A percentile compares a stretch with the other conserved stretches of the same genome.
Conservation (phyloP, 2,113 vertebrate genomes). For the Serilophus lunatus region DNA sequence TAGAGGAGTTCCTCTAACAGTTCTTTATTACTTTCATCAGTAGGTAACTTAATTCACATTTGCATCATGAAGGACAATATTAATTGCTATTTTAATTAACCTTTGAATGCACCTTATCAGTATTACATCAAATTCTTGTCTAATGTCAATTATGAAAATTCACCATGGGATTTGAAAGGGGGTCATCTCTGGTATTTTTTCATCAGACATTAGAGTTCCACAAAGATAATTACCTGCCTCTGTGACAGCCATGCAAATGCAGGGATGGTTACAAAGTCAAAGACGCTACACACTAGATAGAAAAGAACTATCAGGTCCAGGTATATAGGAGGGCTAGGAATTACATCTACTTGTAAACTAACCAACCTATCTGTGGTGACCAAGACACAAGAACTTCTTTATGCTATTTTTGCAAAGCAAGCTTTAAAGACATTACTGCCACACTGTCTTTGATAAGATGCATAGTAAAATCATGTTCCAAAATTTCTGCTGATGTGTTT, state of each 20-base stretch:
- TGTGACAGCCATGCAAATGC: not conserved
- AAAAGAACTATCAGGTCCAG: not conserved
- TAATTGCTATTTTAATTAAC: not conserved
- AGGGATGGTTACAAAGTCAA: not conserved
- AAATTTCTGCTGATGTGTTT: not conserved
- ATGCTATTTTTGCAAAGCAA: not conserved
- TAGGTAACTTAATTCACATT: not conserved
- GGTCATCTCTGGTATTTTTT: not conserved
- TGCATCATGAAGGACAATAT: not conserved
- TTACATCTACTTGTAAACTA: not conserved
- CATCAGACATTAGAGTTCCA: not conserved
- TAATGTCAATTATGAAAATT: not conserved
- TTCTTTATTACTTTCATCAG: not conserved
- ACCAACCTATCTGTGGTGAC: not conserved
- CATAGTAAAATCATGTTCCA: not conserved
- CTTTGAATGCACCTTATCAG: not conserved
- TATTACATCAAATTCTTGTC: not conserved
- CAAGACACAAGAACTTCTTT: not conserved
- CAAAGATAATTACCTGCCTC: not conserved
- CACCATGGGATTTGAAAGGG: not conserved
- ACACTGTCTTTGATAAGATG: not conserved
- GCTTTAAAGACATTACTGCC: not conserved
- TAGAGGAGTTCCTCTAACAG: not conserved
- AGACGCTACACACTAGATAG: not conserved
- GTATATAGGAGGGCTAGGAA: not conserved